Evolutionary conservation across 2,888 invertebrate species (phyloP), one percentile per base, ranked within the genome.

Genomic region (Drosophila macrothrix): DNA sequence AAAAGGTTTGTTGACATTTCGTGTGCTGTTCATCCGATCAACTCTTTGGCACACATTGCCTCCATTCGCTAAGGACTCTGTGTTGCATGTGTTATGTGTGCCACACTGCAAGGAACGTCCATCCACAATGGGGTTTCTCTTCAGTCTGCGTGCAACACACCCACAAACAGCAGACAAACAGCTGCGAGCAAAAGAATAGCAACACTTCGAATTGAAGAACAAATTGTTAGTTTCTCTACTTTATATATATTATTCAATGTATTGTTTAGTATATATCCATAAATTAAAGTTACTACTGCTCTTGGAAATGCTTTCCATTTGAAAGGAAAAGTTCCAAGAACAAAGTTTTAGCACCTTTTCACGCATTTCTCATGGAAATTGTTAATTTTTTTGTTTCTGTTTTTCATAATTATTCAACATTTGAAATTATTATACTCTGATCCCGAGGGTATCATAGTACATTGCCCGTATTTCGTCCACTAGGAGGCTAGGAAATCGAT

Each of bases 1-100:
- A 52, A 60, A 68, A 75, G 54, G 62, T 46, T 33, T 67, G 33
- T 60, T 69, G 70, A 53, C 37, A 53, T 28, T 39, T 33, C 1
- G 12, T n/a, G 14, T 2, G 19, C 9, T 6, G 33, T 2, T 25
- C 19, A n/a, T n/a, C n/a, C 4, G 12, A n/a, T 28, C 28, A 56
- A 29, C n/a, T 14, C 7, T 56, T 52, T 56, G 60, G 59, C 52
- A 80, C 53, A 76, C 41, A 54, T 63, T 16, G 33, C 35, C 25
- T 1, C 14, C 46, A 46, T 25, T 25, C 25, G 7, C 7, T 14
- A n/a, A 6, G 25, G 9, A 2, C 71, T 14, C n/a, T 12, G 16
- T 49, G 22, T 28, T 22, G 9, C 9, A 29, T 46, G 28, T 55
- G n/a, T 7, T 29, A 19, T 31, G 19, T 37, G 29, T 50, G 41